Base-by-base conservation (phyloP, 2,113 vertebrate genomes). In the Mustelus asterias region DNA sequence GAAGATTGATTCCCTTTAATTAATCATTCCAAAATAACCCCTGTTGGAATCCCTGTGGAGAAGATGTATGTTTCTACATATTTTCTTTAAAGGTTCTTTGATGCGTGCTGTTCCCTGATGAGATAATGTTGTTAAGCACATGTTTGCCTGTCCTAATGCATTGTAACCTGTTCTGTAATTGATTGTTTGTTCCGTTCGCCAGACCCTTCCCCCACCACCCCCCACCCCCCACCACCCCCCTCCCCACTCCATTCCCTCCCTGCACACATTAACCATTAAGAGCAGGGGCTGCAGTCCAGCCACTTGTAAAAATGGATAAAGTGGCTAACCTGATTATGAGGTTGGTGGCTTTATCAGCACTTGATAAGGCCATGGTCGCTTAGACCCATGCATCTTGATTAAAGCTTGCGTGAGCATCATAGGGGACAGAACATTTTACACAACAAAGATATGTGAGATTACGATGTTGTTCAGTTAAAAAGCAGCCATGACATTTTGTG, bases 1-100 rank as follows among this genome's bases (percentile, higher is more conserved):
- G 97, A 98, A 98, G 98, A 98, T 98, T 98, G 97, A 98, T 98
- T 98, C 97, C 96, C 96, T 98, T 98, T 98, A 98, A 98, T 98
- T 98, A 98, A 98, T 98, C 98, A 98, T 97, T 97, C 96, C 97
- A 96, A 98, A 98, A 97, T 97, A 97, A 97, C 96, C 96, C 96
- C 96, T 1, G 0, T 97, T 97, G 97, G 96, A 96, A 96, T 97
- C 95, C 97, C 97, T 96, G 97, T 97, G 97, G 96, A 97, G 96
- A 60, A 97, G n/a, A 97, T 97, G 96, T 96, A 96, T 96, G 96
- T 97, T 97, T 96, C 96, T 97, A 97, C 97, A 97, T 97, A 96
- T 97, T 85, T 97, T 97, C 96, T 97, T 98, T 97, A 98, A 97
- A 97, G 96, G 92, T 70, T 96, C 90, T 96, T 96, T 96, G 72